These are phyloP conservation scores for Ptyas mucosa DNA, from an alignment of 2,113 vertebrate genomes.

Conservation along the genomic window DNA sequence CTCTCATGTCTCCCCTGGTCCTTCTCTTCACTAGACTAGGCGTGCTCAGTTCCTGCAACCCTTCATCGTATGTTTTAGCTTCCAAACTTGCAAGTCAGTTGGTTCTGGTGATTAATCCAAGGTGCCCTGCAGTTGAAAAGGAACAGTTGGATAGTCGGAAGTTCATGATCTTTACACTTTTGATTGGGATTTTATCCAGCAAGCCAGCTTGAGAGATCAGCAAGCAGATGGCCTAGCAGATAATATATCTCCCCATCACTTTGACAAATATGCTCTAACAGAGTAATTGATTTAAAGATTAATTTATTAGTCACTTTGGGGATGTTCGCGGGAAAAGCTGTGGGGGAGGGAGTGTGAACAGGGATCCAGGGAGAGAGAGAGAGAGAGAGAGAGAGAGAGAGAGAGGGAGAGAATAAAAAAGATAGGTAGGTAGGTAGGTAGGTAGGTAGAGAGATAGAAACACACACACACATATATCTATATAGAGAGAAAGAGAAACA, in stretches of 20 bases:
- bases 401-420: too few species aligned
- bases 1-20: background rate
- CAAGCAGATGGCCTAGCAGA: slow-evolving; percentile 54
- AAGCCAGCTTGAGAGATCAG: background rate
- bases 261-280: slow-evolving; percentile 9
- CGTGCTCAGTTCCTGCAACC: background rate
- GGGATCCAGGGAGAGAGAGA: background rate
- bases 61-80: background rate
- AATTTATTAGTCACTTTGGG: slow-evolving; percentile 49
- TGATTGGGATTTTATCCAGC: background rate
- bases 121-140: fast-evolving
- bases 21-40: background rate
- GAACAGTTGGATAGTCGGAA: slow-evolving; percentile 2
- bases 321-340: background rate
- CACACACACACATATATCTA: too few species aligned
- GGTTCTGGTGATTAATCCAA: background rate
- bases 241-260: slow-evolving; percentile 44
- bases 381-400: background rate
- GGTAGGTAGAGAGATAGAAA: too few species aligned
- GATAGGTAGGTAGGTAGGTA: too few species aligned
- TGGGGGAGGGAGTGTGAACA: background rate
- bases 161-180: slow-evolving; percentile 4
- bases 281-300: slow-evolving; percentile 60
- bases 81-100: background rate
- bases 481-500: too few species aligned